A percentile compares a stretch with the other conserved stretches of the same genome.
Evolutionary conservation across 2,113 vertebrate species (phyloP).

Genomic region (Corydoras maculifer): DNA sequence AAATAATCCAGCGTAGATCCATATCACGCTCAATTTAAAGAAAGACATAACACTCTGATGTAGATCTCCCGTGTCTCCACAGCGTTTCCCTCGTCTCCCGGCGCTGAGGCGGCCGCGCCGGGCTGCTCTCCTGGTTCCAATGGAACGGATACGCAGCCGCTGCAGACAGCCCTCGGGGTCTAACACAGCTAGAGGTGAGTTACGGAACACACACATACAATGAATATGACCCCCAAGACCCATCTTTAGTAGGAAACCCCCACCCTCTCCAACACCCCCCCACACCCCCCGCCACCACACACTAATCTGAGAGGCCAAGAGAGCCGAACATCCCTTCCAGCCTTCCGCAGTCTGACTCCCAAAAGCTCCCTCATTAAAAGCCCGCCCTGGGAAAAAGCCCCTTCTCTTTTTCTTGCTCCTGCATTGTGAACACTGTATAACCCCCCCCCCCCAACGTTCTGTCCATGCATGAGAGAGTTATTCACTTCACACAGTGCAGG

Average conservation of each 20-base stretch:
- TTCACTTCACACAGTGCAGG: background rate
- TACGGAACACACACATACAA: slow-evolving; percentile 39
- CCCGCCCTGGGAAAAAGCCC: slow-evolving; percentile 53
- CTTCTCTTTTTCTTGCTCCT: slow-evolving; percentile 25
- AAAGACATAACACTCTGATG: slow-evolving; percentile 37
- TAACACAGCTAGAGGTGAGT: slow-evolving; percentile 41
- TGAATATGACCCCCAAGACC: slow-evolving; percentile 27
- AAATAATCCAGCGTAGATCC: slow-evolving; percentile 38
- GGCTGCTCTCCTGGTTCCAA: slow-evolving; percentile 20
- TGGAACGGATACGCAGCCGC: slow-evolving; percentile 12
- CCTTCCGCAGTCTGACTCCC: slow-evolving; percentile 46
- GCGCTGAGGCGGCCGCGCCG: background rate
- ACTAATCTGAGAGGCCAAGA: slow-evolving; percentile 29
- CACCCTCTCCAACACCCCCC: slow-evolving; percentile 22
- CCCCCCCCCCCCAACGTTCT: background rate
- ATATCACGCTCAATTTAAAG: slow-evolving; percentile 32
- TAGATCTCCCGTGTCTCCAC: slow-evolving; percentile 31
- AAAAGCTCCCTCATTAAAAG: slow-evolving; percentile 51
- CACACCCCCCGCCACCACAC: slow-evolving; percentile 22
- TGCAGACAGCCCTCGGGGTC: slow-evolving; percentile 30
- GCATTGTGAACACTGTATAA: slow-evolving; percentile 3
- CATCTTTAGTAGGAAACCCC: slow-evolving; percentile 26
- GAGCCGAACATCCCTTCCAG: slow-evolving; percentile 37
- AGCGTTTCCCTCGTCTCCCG: background rate
- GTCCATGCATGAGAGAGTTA: background rate